Evolutionary conservation across 2,888 invertebrate genomes (phyloP), one percentile per base, ranked within the genome.

Genomic region (Lingula anatina): DNA sequence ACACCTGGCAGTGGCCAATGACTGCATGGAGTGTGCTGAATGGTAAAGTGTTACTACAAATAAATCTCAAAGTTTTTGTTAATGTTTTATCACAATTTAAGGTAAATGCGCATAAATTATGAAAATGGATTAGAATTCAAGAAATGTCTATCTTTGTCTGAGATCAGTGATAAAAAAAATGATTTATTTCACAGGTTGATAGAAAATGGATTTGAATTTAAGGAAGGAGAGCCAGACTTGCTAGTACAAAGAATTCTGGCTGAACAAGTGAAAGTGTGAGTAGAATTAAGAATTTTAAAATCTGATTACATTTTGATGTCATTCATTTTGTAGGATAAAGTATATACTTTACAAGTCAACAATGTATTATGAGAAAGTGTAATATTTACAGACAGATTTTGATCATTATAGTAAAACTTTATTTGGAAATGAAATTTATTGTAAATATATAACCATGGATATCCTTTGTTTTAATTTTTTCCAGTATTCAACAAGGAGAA

Each of bases 101-200:
- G 23, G 21, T 12, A 45, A 20, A 20, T 5, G 23, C n/a, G 4
- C 15, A 7, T 38, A 18, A 38, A 2, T 38, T 18, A 9, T 15
- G 5, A 4, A 2, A 3, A 3, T 21, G 23, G 15, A 12, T 3
- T 5, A 9, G 3, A 2, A 27, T 21, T 23, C 12, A 20, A 43
- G 36, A 15, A 35, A 12, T 47, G 20, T 40, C 38, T 25, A 37
- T 21, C 23, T 44, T 36, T 38, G n/a, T n/a, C n/a, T n/a, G n/a
- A n/a, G n/a, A n/a, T n/a, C n/a, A n/a, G n/a, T n/a, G n/a, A n/a
- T n/a, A n/a, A n/a, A n/a, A n/a, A n/a, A n/a, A n/a, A n/a, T n/a
- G n/a, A n/a, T n/a, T n/a, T n/a, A n/a, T n/a, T n/a, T n/a, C n/a
- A 1, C 53, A 74, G 75, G 75, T 50, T 75, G 51, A 25, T 68